Percentiles rank a stretch among this genome's conserved stretches.
phyloP scores from a whole-genome alignment of 2,888 invertebrate species.

The Acholoe squamosa region DNA sequence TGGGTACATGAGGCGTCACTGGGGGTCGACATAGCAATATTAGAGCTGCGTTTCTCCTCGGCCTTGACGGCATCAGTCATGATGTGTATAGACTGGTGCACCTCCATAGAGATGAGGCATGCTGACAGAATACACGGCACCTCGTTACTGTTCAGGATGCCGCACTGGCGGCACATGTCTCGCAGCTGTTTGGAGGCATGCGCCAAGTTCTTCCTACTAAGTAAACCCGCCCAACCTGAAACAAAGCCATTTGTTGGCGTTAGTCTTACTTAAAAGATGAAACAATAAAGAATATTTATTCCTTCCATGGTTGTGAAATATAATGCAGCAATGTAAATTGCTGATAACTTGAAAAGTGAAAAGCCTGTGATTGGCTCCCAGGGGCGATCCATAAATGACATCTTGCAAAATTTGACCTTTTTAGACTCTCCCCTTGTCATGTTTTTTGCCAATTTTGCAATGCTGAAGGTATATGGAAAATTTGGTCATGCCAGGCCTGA shows the following conservation, averaged over 20 bases:
- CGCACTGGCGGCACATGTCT: constrained; percentile 95
- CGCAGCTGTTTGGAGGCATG: constrained; percentile 94
- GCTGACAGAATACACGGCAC: constrained; percentile 97
- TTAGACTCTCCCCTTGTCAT: no score
- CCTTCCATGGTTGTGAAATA: no score
- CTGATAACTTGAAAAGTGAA: no score
- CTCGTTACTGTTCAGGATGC: constrained; percentile 89
- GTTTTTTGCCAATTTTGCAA: no score
- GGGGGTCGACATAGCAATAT: constrained; percentile 91
- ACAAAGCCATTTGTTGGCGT: constrained; percentile 57
- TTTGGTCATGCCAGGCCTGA: no score
- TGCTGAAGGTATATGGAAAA: no score
- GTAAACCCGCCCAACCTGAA: constrained; percentile 94
- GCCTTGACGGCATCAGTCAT: constrained; percentile 82
- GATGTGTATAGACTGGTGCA: constrained; percentile 91
- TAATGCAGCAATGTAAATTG: no score
- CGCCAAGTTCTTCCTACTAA: constrained; percentile 94
- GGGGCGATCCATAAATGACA: no score
- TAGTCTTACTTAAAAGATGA: background rate
- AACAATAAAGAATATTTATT: no score
- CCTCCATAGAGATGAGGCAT: constrained; percentile 98
- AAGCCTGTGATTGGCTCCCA: no score
- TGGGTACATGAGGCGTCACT: constrained; percentile 98
- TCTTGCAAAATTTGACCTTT: no score
- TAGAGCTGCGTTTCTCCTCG: constrained; percentile 81